Evolutionary conservation across 1,140 invertebrate species (phyloP).

Genomic region (Bradynema listronoti): DNA sequence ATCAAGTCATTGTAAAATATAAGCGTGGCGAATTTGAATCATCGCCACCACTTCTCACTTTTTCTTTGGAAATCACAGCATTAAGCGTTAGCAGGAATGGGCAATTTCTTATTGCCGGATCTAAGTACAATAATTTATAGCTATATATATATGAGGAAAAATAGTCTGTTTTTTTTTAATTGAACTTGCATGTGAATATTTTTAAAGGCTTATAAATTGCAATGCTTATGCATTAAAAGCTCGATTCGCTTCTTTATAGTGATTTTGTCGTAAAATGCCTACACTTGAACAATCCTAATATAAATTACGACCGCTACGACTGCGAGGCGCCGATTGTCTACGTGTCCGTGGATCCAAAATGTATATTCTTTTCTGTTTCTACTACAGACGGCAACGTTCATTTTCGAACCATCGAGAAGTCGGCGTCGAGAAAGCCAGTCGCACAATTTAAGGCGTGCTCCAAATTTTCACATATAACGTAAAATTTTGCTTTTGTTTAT

Average conservation of each 20-base stretch:
- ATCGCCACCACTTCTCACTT: slow-evolving; percentile 1
- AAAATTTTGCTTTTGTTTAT: not conserved
- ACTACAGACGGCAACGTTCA: slow-evolving; percentile 4
- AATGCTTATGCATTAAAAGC: not conserved
- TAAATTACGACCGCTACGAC: not conserved
- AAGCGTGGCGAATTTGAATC: not conserved
- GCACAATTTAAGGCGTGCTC: not conserved
- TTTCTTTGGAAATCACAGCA: slow-evolving; percentile 7
- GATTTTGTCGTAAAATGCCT: slow-evolving; percentile 10
- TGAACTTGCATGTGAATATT: not conserved
- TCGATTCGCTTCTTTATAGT: not conserved
- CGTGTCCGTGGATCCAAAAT: slow-evolving; percentile 8
- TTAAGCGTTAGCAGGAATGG: slow-evolving; percentile 4
- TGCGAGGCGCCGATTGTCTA: slow-evolving; percentile 1
- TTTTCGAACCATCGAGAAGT: not conserved
- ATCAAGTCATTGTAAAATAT: slow-evolving; percentile 9
- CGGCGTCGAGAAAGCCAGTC: not conserved
- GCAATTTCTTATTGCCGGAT: not conserved
- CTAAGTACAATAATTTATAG: slow-evolving; percentile 1
- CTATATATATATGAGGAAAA: not conserved
- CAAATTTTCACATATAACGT: slow-evolving; percentile 5
- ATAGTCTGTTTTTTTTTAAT: not conserved
- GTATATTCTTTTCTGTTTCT: slow-evolving; percentile 6
- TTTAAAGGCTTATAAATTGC: not conserved
- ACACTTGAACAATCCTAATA: not conserved